phyloP scores from a whole-genome alignment of 2,888 invertebrate genomes.

The Dryobotodes eremita region DNA sequence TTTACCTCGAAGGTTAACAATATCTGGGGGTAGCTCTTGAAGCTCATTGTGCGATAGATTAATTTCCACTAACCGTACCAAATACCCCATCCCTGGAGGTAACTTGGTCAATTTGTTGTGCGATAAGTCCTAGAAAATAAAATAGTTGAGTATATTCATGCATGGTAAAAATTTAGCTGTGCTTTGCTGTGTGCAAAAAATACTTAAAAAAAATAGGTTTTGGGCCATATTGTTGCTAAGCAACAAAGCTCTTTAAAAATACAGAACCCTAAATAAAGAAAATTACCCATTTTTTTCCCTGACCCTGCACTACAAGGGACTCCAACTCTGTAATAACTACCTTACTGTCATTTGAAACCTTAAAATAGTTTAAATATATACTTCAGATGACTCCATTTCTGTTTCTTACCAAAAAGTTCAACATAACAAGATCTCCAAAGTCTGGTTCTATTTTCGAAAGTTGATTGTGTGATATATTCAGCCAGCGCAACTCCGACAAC shows the following conservation, averaged over 20 bases:
- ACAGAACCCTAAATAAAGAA: no score
- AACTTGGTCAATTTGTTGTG: conserved; percentile 93
- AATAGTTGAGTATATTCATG: background rate
- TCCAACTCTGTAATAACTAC: background rate
- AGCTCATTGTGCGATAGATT: conserved; percentile 94
- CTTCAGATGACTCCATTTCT: background rate
- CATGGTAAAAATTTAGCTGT: background rate
- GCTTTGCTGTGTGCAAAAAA: background rate
- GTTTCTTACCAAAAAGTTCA: conserved; percentile 88
- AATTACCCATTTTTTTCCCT: no score
- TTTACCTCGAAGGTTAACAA: conserved; percentile 95
- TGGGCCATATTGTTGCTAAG: background rate
- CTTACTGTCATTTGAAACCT: background rate
- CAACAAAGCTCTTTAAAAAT: background rate
- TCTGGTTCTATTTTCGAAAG: conserved; percentile 92
- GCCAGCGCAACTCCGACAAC: conserved; percentile 92
- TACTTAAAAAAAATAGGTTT: background rate
- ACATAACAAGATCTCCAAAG: conserved; percentile 95
- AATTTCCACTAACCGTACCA: conserved; percentile 94
- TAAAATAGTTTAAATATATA: background rate
- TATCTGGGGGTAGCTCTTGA: conserved; percentile 94
- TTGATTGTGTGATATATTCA: conserved; percentile 94
- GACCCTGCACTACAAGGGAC: background rate
- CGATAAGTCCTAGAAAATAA: conserved; percentile 93
- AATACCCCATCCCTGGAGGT: conserved; percentile 95